Evolutionary conservation across 2,113 vertebrate species (phyloP).

Genomic region (Hydropotes inermis): DNA sequence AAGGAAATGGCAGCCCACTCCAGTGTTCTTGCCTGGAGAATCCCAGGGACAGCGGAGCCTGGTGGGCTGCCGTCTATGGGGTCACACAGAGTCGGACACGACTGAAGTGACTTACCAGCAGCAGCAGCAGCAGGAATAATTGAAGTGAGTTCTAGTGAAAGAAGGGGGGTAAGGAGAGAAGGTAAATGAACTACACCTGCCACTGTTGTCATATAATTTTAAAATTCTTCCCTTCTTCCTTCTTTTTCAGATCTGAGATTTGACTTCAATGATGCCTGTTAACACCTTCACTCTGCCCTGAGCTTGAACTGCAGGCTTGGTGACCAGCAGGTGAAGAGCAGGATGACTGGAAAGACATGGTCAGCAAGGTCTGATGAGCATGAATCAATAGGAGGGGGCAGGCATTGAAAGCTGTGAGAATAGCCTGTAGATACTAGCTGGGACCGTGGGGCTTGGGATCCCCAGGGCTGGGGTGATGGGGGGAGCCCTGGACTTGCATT

Average conservation of each 20-base stretch:
- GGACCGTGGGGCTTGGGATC: fast-evolving
- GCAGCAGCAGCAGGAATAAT: not conserved
- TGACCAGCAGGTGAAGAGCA: not conserved
- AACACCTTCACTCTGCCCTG: fast-evolving
- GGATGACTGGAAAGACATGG: too few relatives aligned
- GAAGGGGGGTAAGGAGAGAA: not conserved
- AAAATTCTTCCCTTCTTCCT: not conserved
- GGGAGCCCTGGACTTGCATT: not conserved
- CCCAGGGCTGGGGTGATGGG: not conserved
- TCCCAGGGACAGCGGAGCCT: too few relatives aligned
- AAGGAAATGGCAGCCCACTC: too few relatives aligned
- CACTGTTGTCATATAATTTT: not conserved
- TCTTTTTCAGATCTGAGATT: not conserved
- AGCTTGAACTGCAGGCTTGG: not conserved
- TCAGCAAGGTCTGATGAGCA: not conserved
- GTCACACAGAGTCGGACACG: too few relatives aligned
- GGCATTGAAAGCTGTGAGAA: fast-evolving
- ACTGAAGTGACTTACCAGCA: too few relatives aligned
- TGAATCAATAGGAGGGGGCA: fast-evolving
- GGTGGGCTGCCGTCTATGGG: too few relatives aligned
- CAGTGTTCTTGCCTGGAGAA: too few relatives aligned
- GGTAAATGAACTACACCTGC: fast-evolving
- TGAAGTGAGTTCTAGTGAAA: not conserved
- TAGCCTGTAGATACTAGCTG: too few relatives aligned
- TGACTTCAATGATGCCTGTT: not conserved